A percentile compares a stretch with the other conserved stretches of the same genome.
Evolutionary conservation across 2,113 vertebrate species (phyloP).

Genomic region (Pelusios castaneus): DNA sequence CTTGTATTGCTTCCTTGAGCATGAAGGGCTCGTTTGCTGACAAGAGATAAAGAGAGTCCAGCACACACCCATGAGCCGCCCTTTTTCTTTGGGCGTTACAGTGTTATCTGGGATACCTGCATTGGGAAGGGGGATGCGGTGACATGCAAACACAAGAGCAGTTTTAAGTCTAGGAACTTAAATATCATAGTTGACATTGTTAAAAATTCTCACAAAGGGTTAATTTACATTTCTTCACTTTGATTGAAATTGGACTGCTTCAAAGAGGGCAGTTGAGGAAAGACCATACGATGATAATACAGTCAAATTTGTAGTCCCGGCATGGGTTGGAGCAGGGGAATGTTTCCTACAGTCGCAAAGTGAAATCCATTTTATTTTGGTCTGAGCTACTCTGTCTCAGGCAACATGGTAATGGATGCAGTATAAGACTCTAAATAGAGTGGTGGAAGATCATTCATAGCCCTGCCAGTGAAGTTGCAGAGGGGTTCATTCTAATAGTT

Average conservation of each 20-base stretch:
- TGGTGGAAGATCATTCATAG: rapidly evolving
- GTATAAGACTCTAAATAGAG: background rate
- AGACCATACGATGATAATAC: background rate
- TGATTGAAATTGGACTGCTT: background rate
- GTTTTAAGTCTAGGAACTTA: background rate
- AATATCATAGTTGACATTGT: constrained; percentile 15
- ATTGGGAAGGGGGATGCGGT: constrained; percentile 30
- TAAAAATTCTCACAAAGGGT: background rate
- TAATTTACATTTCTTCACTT: background rate
- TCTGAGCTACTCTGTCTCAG: background rate
- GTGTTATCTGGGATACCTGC: constrained; percentile 58
- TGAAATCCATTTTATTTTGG: background rate
- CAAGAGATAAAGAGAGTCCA: constrained; percentile 49
- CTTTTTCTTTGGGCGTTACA: constrained; percentile 20
- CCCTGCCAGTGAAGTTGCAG: background rate
- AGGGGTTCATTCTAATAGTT: background rate
- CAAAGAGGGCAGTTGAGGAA: background rate
- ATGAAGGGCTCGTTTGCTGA: background rate
- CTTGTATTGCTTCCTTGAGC: background rate
- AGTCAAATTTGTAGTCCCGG: background rate
- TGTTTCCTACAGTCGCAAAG: background rate
- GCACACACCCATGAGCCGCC: constrained; percentile 40
- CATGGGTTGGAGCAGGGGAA: background rate
- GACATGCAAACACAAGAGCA: background rate
- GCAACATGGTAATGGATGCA: background rate